These are phyloP conservation scores for Rhagologus leucostigma DNA, from an alignment of 2,113 vertebrate species.

Conservation along the genomic window DNA sequence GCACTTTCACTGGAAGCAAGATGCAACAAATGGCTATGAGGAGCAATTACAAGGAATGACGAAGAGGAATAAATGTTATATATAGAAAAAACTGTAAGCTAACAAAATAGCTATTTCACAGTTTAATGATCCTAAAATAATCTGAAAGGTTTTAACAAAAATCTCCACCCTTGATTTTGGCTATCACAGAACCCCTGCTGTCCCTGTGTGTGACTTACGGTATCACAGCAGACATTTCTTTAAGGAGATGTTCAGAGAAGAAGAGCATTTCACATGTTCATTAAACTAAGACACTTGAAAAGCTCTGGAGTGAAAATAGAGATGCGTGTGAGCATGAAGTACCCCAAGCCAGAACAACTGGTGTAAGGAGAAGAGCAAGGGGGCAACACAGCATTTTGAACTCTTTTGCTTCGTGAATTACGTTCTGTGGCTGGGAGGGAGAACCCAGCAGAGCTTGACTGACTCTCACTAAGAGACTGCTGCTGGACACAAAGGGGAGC, in stretches of 20 bases:
- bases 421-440: neutral
- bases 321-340: neutral
- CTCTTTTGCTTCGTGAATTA: neutral
- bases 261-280: neutral
- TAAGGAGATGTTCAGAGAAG: neutral
- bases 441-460: neutral
- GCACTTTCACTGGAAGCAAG: neutral
- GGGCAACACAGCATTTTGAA: neutral
- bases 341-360: neutral
- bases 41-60: neutral
- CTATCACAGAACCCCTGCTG: neutral
- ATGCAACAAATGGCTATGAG: neutral
- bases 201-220: neutral
- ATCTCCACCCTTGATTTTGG: neutral
- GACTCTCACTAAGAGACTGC: neutral
- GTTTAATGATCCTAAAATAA: neutral
- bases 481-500: neutral
- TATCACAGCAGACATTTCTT: neutral
- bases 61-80: neutral
- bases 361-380: neutral
- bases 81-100: neutral
- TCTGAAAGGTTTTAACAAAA: constrained; percentile 18
- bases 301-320: neutral
- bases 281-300: neutral
- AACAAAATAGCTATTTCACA: constrained; percentile 1